Conservation (phyloP, 2,113 vertebrate species). For the Protobothrops flavoviridis region DNA sequence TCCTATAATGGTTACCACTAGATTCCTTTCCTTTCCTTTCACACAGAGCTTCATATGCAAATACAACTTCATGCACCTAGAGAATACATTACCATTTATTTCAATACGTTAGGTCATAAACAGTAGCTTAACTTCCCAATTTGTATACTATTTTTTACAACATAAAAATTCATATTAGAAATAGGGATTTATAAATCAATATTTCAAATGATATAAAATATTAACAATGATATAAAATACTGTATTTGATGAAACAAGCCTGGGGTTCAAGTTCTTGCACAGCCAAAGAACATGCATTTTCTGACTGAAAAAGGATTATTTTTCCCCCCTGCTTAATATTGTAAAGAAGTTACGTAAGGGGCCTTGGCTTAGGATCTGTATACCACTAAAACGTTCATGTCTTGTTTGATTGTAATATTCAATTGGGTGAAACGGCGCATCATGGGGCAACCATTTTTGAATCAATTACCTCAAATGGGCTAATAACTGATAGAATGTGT, state of each 20-base stretch:
- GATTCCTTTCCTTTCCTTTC: not conserved
- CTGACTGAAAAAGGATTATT: not conserved
- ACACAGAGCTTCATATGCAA: not conserved
- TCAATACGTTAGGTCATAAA: not conserved
- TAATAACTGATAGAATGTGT: not conserved
- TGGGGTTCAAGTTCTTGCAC: not conserved
- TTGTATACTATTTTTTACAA: not conserved
- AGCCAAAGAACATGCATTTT: too few relatives aligned
- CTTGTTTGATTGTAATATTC: not conserved
- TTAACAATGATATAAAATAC: not conserved
- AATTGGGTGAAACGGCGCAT: not conserved
- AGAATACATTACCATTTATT: not conserved
- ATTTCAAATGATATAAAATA: not conserved
- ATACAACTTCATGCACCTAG: not conserved
- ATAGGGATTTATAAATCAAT: not conserved
- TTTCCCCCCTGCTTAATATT: not conserved
- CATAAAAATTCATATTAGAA: not conserved
- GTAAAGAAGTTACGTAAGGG: not conserved
- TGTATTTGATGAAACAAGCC: not conserved
- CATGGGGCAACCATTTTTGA: not conserved
- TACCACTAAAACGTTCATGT: not conserved
- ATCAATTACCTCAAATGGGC: not conserved
- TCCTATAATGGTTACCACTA: not conserved
- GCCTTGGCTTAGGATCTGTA: not conserved
- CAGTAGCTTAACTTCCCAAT: not conserved